phyloP scores from a whole-genome alignment of 2,888 invertebrate genomes.

The Gymnoscelis rufifasciata region DNA sequence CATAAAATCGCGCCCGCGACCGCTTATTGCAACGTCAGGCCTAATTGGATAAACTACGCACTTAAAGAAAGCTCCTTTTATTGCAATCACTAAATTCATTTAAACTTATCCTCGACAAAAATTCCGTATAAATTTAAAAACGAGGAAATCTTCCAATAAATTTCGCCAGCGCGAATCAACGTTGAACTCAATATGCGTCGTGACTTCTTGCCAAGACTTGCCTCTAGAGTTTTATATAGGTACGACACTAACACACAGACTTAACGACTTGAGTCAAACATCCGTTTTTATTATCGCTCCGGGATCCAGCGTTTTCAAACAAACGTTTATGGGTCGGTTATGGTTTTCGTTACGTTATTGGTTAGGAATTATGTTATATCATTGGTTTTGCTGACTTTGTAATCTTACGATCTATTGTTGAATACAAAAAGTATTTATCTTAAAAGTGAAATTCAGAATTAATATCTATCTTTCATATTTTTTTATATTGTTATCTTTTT shows the following conservation, averaged over 20 bases:
- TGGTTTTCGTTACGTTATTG: not conserved
- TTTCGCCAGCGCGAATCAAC: slow-evolving; percentile 54
- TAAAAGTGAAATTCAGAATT: too few relatives aligned
- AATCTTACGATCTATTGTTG: too few relatives aligned
- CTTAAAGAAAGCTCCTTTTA: too few relatives aligned
- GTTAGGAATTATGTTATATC: too few relatives aligned
- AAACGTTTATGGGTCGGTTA: not conserved
- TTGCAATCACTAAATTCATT: too few relatives aligned
- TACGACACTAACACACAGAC: slow-evolving; percentile 18
- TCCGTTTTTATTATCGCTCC: not conserved
- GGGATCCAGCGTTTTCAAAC: not conserved
- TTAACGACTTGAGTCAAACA: slow-evolving; percentile 3
- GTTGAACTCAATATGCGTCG: slow-evolving; percentile 66
- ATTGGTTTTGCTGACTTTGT: not conserved
- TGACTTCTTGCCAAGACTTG: slow-evolving; percentile 60
- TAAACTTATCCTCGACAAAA: too few relatives aligned
- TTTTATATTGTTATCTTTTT: too few relatives aligned
- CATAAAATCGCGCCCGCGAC: too few relatives aligned
- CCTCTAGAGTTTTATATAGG: slow-evolving; percentile 32
- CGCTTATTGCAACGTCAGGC: too few relatives aligned
- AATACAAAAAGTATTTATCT: too few relatives aligned
- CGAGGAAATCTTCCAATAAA: slow-evolving; percentile 57
- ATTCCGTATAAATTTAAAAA: slow-evolving; percentile 41
- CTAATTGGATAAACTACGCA: too few relatives aligned
- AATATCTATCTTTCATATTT: too few relatives aligned